Evolutionary conservation across 2,797 vertebrate species (phyloP).

Genomic region (Toxotes lorentzi): DNA sequence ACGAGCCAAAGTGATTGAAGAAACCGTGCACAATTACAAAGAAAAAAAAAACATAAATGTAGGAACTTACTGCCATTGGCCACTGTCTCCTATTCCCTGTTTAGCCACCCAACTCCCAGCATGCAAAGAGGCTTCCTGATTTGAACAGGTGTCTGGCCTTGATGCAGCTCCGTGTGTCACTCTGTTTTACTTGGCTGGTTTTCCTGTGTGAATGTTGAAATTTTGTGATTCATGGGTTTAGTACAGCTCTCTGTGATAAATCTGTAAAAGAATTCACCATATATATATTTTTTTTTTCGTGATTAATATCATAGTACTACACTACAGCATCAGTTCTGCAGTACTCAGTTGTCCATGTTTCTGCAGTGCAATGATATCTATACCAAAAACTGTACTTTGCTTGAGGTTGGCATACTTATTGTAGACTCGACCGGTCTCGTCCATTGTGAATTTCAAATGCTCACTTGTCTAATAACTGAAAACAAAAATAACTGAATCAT

Average conservation of each 20-base stretch:
- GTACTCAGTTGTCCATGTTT: neutral
- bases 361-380: constrained; percentile 11
- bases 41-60: constrained; percentile 12
- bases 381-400: neutral
- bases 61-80: constrained; percentile 2
- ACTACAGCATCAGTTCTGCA: constrained; percentile 1
- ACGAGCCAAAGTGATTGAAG: constrained; percentile 15
- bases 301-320: constrained; percentile 16
- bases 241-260: constrained; percentile 32
- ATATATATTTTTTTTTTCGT: constrained; percentile 16
- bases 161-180: constrained; percentile 34
- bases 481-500: constrained; percentile 40
- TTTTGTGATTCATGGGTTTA: constrained; percentile 42
- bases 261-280: constrained; percentile 26
- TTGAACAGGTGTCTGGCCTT: constrained; percentile 49
- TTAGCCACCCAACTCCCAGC: constrained; percentile 25
- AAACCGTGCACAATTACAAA: constrained; percentile 7
- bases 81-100: constrained; percentile 1
- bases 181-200: constrained; percentile 42
- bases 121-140: constrained; percentile 34
- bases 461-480: constrained; percentile 13
- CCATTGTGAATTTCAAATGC: neutral
- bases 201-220: constrained; percentile 24
- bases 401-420: neutral
- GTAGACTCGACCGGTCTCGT: neutral